Conservation (phyloP, 1,140 invertebrate genomes). For the Hyles vespertilio region DNA sequence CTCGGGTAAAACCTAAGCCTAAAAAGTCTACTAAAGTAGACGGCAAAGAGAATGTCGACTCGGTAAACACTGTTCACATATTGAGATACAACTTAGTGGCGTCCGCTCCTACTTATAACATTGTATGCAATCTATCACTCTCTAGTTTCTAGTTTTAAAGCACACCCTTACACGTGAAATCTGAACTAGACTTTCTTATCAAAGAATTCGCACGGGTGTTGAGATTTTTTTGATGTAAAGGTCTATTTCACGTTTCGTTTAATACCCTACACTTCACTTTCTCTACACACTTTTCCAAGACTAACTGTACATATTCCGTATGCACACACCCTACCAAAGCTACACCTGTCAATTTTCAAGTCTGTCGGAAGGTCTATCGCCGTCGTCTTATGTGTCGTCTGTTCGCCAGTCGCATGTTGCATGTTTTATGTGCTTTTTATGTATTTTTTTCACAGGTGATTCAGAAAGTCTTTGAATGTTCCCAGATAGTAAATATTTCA, state of each 20-base stretch:
- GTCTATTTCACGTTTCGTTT: constrained; percentile 17
- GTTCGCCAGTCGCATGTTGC: constrained; percentile 55
- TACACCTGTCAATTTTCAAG: constrained; percentile 9
- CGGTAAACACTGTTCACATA: constrained; percentile 70
- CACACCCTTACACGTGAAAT: constrained; percentile 1
- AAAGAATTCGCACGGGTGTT: too few relatives aligned
- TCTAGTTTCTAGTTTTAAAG: constrained; percentile 3
- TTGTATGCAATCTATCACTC: constrained; percentile 18
- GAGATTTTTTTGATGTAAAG: too few relatives aligned
- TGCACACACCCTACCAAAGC: constrained; percentile 10
- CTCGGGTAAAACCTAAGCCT: too few relatives aligned
- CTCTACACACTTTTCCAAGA: neutral
- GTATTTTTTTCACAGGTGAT: constrained; percentile 34
- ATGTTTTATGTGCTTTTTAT: constrained; percentile 31
- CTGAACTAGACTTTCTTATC: neutral
- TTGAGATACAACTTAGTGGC: constrained; percentile 23
- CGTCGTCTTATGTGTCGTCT: constrained; percentile 19
- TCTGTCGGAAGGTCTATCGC: constrained; percentile 14
- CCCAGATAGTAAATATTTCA: too few relatives aligned
- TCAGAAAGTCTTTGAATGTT: neutral
- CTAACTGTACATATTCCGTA: constrained; percentile 3
- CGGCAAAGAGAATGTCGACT: constrained; percentile 72
- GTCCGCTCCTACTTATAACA: constrained; percentile 29
- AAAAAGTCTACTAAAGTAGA: constrained; percentile 19
- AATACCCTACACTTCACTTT: constrained; percentile 15